These are phyloP conservation scores for Caenorhabditis latens DNA, from an alignment of 1,140 invertebrate species.

Conservation along the genomic window DNA sequence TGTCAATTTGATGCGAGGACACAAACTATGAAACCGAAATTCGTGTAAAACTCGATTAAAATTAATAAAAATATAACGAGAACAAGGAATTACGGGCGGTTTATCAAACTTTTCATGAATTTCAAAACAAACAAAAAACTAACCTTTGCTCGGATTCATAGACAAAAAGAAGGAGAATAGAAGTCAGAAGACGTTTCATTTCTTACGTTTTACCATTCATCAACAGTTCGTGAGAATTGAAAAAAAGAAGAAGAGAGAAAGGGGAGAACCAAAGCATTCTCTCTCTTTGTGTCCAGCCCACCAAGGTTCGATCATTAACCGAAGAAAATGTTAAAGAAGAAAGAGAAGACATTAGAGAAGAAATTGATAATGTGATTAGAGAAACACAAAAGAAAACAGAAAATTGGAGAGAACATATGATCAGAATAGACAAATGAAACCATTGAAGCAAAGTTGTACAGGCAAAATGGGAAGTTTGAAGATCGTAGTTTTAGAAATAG, in stretches of 20 bases:
- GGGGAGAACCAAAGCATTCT: background rate
- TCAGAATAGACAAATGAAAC: background rate
- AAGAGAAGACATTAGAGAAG: conserved; percentile 1
- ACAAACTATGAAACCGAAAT: too few species aligned
- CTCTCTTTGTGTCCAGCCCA: background rate
- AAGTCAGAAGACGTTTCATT: conserved; percentile 28
- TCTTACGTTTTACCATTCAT: background rate
- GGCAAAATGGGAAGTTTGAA: too few species aligned
- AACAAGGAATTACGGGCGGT: too few species aligned
- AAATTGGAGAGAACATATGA: background rate
- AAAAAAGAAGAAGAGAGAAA: background rate
- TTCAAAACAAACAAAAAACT: background rate
- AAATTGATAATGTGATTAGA: background rate
- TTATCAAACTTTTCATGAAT: too few species aligned
- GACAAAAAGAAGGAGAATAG: background rate
- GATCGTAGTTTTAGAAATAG: too few species aligned
- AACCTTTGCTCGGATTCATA: conserved; percentile 35
- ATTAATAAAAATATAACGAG: too few species aligned
- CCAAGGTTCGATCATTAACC: conserved; percentile 49
- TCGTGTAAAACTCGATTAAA: too few species aligned
- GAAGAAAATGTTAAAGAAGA: conserved; percentile 17
- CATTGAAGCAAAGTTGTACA: too few species aligned
- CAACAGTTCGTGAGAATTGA: conserved; percentile 43
- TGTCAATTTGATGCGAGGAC: too few species aligned
- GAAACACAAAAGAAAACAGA: conserved; percentile 4